Evolutionary conservation across 2,888 invertebrate species (phyloP), one percentile per base, ranked within the genome.

Genomic region (Drosophila kambysellisi): DNA sequence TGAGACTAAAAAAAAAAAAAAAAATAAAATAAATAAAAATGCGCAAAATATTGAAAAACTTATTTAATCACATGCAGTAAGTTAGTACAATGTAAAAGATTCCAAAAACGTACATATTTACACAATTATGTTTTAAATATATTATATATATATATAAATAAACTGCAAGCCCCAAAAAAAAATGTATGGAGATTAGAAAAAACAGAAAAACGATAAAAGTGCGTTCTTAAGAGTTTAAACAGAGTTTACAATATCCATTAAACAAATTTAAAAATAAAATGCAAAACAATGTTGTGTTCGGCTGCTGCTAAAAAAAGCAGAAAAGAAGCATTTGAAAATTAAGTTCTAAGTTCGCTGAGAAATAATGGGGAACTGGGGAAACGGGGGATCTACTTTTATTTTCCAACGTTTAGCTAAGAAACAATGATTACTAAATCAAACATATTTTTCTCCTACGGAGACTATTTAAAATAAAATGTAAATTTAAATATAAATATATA

Each of bases 1-100:
- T 90, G 87, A 84, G 88, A 81, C 76, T 76, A 46, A 25, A 15
- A 46, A 46, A 20, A 12, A 6, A 43, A 6, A 35, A 35, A 12
- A 12, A 35, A 35, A 33, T 11, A 33, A 33, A 9, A 11, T 3
- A 12, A 25, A 25, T 25, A 25, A 57, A 60, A 74, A 53, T 60
- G 77, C 73, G 71, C 76, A 82, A 76, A 66, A 66, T 54, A 69
- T 64, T 61, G 30, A 48, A 66, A 66, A 70, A 50, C 32, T 76
- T 73, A 78, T 67, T 77, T 67, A 78, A 74, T 62, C 52, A 68
- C 29, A 35, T 56, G 17, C 53, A 82, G 60, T 67, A 37, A 57
- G 50, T 46, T 67, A 80, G 66, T 52, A 56, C 32, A 75, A 75
- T 67, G 58, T 67, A 58, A 73, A 48, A 84, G 46, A 76, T 66